Evolutionary conservation across 2,888 invertebrate species (phyloP).

Genomic region (Andrena minutula): DNA sequence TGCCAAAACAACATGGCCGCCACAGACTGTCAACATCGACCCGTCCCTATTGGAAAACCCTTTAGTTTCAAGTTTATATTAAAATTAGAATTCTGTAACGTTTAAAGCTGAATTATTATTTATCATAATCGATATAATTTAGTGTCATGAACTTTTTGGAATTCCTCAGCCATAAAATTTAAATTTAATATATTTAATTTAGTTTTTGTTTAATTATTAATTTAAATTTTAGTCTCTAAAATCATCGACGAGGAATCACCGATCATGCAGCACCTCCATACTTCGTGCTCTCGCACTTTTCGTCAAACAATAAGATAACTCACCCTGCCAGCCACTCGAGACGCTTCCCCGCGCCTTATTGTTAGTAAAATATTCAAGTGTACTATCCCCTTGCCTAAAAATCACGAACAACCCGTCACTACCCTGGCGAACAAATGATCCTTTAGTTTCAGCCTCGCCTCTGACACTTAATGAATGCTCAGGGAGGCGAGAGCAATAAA

Average conservation of each 20-base stretch:
- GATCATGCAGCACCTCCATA: conserved; percentile 1
- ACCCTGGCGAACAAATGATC: not conserved
- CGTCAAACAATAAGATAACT: conserved; percentile 56
- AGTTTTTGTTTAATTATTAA: no score
- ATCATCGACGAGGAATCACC: conserved; percentile 35
- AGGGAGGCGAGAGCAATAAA: not conserved
- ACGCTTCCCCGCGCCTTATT: conserved; percentile 51
- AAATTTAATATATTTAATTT: no score
- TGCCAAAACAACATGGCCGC: no score
- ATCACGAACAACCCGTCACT: not conserved
- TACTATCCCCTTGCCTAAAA: not conserved
- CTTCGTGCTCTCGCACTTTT: conserved; percentile 25
- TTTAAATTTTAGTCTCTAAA: conserved; percentile 6
- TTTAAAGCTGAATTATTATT: no score
- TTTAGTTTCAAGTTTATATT: no score
- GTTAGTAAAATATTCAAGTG: conserved; percentile 41
- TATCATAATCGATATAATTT: no score
- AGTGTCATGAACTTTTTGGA: no score
- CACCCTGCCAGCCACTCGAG: conserved; percentile 59
- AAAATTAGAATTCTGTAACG: no score
- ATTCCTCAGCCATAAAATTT: no score
- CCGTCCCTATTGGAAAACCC: no score
- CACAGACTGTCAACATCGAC: no score
- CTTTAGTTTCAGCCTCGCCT: not conserved
- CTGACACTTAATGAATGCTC: not conserved